phyloP scores from a whole-genome alignment of 1,140 invertebrate species.

The Neodiprion pinetum region DNA sequence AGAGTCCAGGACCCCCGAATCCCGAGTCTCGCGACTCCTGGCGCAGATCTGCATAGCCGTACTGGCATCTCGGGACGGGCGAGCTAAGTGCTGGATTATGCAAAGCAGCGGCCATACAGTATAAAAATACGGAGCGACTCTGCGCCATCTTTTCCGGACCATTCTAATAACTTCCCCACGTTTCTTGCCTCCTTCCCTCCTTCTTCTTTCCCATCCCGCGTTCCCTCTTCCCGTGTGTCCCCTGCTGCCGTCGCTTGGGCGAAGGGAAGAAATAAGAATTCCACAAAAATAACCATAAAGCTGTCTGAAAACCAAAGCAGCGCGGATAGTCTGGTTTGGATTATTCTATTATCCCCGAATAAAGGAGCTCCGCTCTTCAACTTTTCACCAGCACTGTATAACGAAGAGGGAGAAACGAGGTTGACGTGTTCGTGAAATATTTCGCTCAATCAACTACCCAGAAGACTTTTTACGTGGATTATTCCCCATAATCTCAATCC shows the following conservation, averaged over 20 bases:
- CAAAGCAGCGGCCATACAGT: constrained; percentile 64
- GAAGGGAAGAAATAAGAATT: constrained; percentile 31
- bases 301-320: constrained; percentile 25
- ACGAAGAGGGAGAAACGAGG: too few relatives aligned
- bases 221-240: constrained; percentile 8
- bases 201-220: constrained; percentile 34
- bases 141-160: constrained; percentile 64
- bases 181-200: constrained; percentile 37
- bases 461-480: too few relatives aligned
- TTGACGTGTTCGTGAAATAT: too few relatives aligned
- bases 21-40: constrained; percentile 1
- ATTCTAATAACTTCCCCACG: constrained; percentile 63
- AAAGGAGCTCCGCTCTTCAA: neutral
- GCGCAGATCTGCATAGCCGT: constrained; percentile 53
- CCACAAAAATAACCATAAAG: constrained; percentile 39
- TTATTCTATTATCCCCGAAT: constrained; percentile 4
- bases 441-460: too few relatives aligned
- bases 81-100: constrained; percentile 65
- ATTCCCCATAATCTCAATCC: too few relatives aligned
- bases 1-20: neutral
- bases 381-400: neutral
- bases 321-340: neutral
- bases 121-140: constrained; percentile 65
- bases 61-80: constrained; percentile 57
- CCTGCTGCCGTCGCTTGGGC: neutral